Conservation (phyloP, 2,113 vertebrate genomes). For the Ploceus nigricollis region DNA sequence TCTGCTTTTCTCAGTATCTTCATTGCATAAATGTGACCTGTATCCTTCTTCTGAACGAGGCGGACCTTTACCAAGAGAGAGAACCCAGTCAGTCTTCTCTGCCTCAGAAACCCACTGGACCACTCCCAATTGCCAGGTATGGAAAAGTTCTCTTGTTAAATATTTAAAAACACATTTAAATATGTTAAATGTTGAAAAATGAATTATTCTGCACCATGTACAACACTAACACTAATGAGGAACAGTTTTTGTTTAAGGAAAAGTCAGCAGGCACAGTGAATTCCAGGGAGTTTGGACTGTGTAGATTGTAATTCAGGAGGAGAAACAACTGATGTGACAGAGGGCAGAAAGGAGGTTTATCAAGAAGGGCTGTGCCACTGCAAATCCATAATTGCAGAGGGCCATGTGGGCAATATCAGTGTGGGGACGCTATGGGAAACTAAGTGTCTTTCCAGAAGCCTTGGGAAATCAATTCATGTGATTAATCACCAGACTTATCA, state of each 20-base stretch:
- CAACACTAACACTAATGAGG: background rate
- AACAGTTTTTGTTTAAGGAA: background rate
- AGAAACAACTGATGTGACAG: background rate
- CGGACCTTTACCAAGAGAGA: constrained; percentile 80
- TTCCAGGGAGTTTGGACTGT: background rate
- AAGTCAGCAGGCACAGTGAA: background rate
- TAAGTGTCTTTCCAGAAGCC: background rate
- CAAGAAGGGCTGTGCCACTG: background rate
- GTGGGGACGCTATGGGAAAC: background rate
- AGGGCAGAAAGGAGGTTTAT: background rate
- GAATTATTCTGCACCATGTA: background rate
- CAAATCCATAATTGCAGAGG: background rate
- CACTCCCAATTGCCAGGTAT: background rate
- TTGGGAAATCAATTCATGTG: background rate
- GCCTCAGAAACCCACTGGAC: background rate
- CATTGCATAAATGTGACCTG: constrained; percentile 98
- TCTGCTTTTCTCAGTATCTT: constrained; percentile 97
- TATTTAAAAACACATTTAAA: background rate
- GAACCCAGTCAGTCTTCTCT: background rate
- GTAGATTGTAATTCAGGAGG: background rate
- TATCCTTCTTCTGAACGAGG: constrained; percentile 98
- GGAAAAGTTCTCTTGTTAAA: background rate
- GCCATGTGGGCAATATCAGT: background rate
- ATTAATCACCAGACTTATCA: background rate
- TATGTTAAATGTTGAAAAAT: background rate